Evolutionary conservation across 2,888 invertebrate species (phyloP).

Genomic region (Bedellia somnulentella): DNA sequence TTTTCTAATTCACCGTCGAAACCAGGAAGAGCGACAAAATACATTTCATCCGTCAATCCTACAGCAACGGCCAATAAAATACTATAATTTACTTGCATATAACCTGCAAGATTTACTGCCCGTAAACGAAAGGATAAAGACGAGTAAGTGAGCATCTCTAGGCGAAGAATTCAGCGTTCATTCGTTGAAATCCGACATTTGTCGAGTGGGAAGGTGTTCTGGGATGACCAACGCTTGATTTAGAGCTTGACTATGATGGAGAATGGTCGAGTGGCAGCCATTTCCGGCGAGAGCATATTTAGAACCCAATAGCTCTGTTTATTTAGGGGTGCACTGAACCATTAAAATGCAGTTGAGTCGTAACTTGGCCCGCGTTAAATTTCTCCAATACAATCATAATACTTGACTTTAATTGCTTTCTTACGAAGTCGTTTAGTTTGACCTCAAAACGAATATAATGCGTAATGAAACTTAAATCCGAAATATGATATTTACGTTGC

Average conservation of each 20-base stretch:
- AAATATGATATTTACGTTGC: no score
- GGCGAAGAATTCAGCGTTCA: no score
- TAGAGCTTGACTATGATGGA: constrained; percentile 23
- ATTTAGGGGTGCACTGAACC: constrained; percentile 58
- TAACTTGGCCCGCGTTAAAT: constrained; percentile 52
- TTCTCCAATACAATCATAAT: constrained; percentile 54
- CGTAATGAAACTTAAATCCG: no score
- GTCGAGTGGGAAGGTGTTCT: not conserved
- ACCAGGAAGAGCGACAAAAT: no score
- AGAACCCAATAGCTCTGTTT: constrained; percentile 51
- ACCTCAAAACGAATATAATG: no score
- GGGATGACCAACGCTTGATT: constrained; percentile 33
- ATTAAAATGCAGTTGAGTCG: constrained; percentile 43
- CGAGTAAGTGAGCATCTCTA: no score
- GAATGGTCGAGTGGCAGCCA: constrained; percentile 46
- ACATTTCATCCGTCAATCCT: no score
- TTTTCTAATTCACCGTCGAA: no score
- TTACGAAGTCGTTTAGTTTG: constrained; percentile 48
- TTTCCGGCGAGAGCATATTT: constrained; percentile 57
- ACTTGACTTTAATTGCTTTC: constrained; percentile 51
- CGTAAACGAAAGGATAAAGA: constrained; percentile 47
- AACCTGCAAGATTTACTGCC: constrained; percentile 46
- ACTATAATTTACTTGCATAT: constrained; percentile 55
- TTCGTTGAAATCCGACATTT: no score
- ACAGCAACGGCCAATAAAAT: constrained; percentile 44